Base-by-base conservation (phyloP, 2,113 vertebrate species). In the Etheostoma cragini region DNA sequence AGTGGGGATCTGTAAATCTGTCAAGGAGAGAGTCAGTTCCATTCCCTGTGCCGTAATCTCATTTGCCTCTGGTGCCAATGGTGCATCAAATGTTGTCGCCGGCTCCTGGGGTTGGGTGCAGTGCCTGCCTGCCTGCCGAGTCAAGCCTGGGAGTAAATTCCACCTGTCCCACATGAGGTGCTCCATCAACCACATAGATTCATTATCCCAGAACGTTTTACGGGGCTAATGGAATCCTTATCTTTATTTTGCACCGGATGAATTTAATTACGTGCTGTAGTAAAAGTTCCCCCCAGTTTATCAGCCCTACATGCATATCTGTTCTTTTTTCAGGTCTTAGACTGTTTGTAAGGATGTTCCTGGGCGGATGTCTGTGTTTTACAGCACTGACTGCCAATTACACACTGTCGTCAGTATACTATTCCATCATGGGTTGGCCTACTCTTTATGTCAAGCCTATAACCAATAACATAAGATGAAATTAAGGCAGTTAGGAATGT, bases 1-100 rank as follows among this genome's bases (percentile, higher is more conserved):
- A 87, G 92, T 57, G 80, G 93, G 93, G 93, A 94, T 95, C 92
- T 87, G 92, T 95, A 95, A 95, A 95, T 96, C 94, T 95, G 93
- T 94, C 94, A 93, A 85, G 75, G 88, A 93, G 86, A 85, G 82
- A 91, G 92, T 93, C 92, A 90, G 89, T 94, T 95, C 90, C 92
- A 91, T 93, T 94, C 84, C 83, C 78, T 69, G 79, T 71, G 73
- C 87, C 46, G 85, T 94, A 96, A 95, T 95, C 92, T 95, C 92
- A 95, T 95, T 95, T 95, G 93, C 94, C 91, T 94, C 89, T 61
- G 90, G 90, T 93, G 93, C 91, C 91, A 92, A 87, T 90, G 89
- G 91, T 88, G 93, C 92, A 92, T 94, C 93, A 90, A 92, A 93
- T 92, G 90, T 89, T 74, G 54, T 80, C 6, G 71, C 85, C 78